These are phyloP conservation scores for Lipophrys pholis DNA, from an alignment of 2,113 vertebrate genomes.

Conservation along the genomic window DNA sequence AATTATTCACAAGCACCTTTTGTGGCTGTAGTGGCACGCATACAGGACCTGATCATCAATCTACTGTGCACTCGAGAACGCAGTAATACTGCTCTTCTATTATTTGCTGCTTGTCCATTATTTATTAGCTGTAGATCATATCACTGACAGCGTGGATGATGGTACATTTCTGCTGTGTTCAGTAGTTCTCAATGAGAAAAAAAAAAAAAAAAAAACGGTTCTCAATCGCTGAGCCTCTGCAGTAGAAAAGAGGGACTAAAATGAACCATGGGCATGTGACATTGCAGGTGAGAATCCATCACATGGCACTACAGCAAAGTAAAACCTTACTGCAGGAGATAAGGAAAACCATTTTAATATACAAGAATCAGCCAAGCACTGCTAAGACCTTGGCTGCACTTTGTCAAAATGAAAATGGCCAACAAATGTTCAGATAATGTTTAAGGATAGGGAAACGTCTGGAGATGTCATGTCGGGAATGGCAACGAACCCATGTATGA, in stretches of 20 bases:
- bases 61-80: slow-evolving; percentile 49
- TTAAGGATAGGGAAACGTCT: slow-evolving; percentile 45
- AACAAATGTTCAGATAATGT: slow-evolving; percentile 49
- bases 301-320: slow-evolving; percentile 37
- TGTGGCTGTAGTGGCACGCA: slow-evolving; percentile 42
- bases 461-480: slow-evolving; percentile 39
- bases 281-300: slow-evolving; percentile 38
- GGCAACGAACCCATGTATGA: slow-evolving; percentile 29
- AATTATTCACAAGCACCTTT: slow-evolving; percentile 46
- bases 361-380: slow-evolving; percentile 35
- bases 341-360: slow-evolving; percentile 38
- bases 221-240: slow-evolving; percentile 32
- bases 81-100: slow-evolving; percentile 53
- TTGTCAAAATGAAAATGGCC: slow-evolving; percentile 50
- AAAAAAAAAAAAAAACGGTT: slow-evolving; percentile 2
- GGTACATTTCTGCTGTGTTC: slow-evolving; percentile 40
- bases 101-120: slow-evolving; percentile 69
- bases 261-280: slow-evolving; percentile 48
- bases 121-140: slow-evolving; percentile 69
- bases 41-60: slow-evolving; percentile 52
- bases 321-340: slow-evolving; percentile 48
- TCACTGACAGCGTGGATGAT: slow-evolving; percentile 42
- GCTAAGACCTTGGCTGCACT: slow-evolving; percentile 41
- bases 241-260: slow-evolving; percentile 24
- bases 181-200: slow-evolving; percentile 25